phyloP scores from a whole-genome alignment of 2,888 invertebrate genomes.

The Sminthurinus aureus region DNA sequence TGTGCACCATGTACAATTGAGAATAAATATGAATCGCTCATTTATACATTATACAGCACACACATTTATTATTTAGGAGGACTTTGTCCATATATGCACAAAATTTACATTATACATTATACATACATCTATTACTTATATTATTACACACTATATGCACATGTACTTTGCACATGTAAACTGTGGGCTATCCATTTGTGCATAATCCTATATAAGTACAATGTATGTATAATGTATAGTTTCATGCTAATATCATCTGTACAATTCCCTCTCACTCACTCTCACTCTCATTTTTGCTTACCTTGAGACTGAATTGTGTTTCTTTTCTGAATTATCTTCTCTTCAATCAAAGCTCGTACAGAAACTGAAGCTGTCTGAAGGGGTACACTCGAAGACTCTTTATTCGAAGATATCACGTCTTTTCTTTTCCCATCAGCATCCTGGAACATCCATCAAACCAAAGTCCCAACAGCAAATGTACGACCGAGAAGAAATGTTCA shows the following conservation, averaged over 20 bases:
- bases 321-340: slow-evolving; percentile 89
- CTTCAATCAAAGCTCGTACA: slow-evolving; percentile 88
- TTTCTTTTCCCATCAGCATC: slow-evolving; percentile 57
- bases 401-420: slow-evolving; percentile 46
- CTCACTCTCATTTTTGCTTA: slow-evolving; percentile 17
- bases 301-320: slow-evolving; percentile 62
- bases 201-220: neutral
- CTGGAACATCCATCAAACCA: slow-evolving; percentile 39
- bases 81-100: neutral
- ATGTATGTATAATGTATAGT: no score
- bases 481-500: neutral
- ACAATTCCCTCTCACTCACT: slow-evolving; percentile 17
- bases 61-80: neutral
- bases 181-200: neutral
- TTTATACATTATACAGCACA: neutral
- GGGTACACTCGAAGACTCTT: slow-evolving; percentile 70
- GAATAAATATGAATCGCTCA: neutral
- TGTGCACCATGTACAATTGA: no score
- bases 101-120: neutral
- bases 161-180: no score
- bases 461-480: slow-evolving; percentile 2
- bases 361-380: slow-evolving; percentile 92
- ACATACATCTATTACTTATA: no score
- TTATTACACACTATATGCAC: no score
- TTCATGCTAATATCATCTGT: no score